Base-by-base conservation (phyloP, 2,888 invertebrate species). In the Polydrusus pterygomalis region DNA sequence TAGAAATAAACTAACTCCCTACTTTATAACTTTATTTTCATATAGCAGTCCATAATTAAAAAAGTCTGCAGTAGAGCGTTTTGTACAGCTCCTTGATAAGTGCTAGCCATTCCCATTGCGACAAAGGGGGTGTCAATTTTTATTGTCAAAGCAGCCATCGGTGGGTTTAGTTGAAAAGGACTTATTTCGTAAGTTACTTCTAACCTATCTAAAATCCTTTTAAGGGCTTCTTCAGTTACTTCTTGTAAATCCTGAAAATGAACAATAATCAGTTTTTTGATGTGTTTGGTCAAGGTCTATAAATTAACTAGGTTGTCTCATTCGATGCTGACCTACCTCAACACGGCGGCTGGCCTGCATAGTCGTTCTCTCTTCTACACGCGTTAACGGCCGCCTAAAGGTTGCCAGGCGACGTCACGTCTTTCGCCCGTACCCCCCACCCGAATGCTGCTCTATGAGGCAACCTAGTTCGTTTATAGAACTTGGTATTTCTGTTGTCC, bases 41-140 rank as follows among this genome's bases (percentile, higher is more conserved):
- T 79, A 62, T 79, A 81, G 8, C 43, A 13, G 47, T 80, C 65
- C 71, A 83, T 71, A 25, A 78, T 74, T 18, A 58, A 62, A 70
- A 83, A 81, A 1, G 82, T 79, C 38, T 72, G 67, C 11, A 77
- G n/a, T 30, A 82, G 20, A 10, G 78, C 79, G 10, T 64, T 58
- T 9, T 38, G 38, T 70, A 72, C 78, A 5, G 84, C 82, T 17
- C 70, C 56, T 17, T 81, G 79, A 47, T 75, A 49, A 11, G 75
- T 74, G 0, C 25, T n/a, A 18, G 79, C 81, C 2, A 71, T 34
- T 34, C 69, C 79, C 34, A 81, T 72, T 10, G 77, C 69, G 1
- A 78, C 76, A 76, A 85, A 84, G 7, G 85, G 84, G 2, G 83
- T 82, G 54, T 85, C 85, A 11, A 81, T 78, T 70, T 81, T 83